phyloP scores from a whole-genome alignment of 1,140 invertebrate species.

The Ceratosolen fusciceps region DNA sequence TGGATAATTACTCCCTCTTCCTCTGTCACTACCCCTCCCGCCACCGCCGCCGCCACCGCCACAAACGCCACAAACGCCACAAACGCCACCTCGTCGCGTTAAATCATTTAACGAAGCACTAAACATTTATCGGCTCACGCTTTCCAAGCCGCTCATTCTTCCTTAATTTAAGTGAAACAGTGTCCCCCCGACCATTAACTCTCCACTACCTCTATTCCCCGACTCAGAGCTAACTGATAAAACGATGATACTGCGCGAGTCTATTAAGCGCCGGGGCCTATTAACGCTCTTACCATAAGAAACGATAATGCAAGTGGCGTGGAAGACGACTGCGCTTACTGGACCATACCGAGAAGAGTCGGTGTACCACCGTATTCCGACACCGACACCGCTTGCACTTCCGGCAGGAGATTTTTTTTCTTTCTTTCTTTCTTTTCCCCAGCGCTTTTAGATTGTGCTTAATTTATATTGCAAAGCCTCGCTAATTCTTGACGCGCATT shows the following conservation, averaged over 20 bases:
- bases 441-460: not conserved
- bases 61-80: too few relatives aligned
- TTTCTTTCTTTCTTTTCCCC: too few relatives aligned
- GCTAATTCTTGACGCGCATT: not conserved
- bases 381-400: not conserved
- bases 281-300: not conserved
- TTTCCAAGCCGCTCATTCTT: constrained; percentile 18
- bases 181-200: not conserved
- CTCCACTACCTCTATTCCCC: not conserved
- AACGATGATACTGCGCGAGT: not conserved
- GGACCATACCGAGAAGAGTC: too few relatives aligned
- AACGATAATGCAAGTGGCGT: too few relatives aligned
- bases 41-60: too few relatives aligned
- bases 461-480: not conserved
- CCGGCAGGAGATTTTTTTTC: too few relatives aligned
- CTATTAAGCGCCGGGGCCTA: constrained; percentile 6
- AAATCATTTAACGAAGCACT: not conserved
- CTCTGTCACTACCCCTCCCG: too few relatives aligned
- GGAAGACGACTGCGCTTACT: too few relatives aligned
- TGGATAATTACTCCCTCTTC: constrained; percentile 16
- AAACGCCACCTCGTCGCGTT: not conserved
- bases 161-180: constrained; percentile 9
- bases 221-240: not conserved
- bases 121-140: constrained; percentile 6
- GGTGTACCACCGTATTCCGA: too few relatives aligned